A percentile compares a stretch with the other conserved stretches of the same genome.
These are phyloP conservation scores for Mesocentrotus franciscanus DNA, from an alignment of 53 echinoderm and acorn worm species.

Conservation along the genomic window DNA sequence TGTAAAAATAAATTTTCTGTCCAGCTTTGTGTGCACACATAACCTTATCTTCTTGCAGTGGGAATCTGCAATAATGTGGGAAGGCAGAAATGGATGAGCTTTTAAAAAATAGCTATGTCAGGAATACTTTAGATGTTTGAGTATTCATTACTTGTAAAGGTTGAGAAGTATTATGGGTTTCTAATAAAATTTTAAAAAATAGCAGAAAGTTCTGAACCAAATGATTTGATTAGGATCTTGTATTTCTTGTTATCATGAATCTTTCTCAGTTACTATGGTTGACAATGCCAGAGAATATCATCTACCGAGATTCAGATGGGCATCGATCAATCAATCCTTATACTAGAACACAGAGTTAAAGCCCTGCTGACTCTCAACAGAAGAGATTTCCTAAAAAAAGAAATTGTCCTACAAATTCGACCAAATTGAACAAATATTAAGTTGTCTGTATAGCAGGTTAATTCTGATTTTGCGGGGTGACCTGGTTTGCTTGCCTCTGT, in stretches of 20 bases:
- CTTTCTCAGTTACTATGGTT: background rate
- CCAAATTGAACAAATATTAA: background rate
- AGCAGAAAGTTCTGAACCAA: background rate
- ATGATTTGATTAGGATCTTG: conserved; percentile 14
- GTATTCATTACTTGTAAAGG: conserved; percentile 17
- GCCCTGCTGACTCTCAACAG: background rate
- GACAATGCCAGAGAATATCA: background rate
- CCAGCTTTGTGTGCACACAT: background rate
- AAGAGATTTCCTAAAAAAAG: background rate
- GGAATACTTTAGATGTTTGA: background rate
- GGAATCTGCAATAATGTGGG: background rate
- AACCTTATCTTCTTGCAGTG: background rate
- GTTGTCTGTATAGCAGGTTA: background rate
- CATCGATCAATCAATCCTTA: too few relatives aligned
- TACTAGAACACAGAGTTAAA: too few relatives aligned
- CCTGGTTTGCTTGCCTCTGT: background rate
- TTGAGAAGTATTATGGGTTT: background rate
- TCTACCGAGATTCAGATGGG: too few relatives aligned
- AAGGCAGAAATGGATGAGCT: background rate
- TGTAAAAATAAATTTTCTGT: background rate
- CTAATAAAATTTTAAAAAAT: background rate
- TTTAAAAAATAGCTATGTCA: background rate
- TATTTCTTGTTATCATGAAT: background rate
- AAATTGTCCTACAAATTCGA: background rate
- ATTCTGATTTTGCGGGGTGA: conserved; percentile 3